These are phyloP conservation scores for Etia nguti DNA, from an alignment of 2,113 vertebrate genomes.

Conservation along the genomic window DNA sequence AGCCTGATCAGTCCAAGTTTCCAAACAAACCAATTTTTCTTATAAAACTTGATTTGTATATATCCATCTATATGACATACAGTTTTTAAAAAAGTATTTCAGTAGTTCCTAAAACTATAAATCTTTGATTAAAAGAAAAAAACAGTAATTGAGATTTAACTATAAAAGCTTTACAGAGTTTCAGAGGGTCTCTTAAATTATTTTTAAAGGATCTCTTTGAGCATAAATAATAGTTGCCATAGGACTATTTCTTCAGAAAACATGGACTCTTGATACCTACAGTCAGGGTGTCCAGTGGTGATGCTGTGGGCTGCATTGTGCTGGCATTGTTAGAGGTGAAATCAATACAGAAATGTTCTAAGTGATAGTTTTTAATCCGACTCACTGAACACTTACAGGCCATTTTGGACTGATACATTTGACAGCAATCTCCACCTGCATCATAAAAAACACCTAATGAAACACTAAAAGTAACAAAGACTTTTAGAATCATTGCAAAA, in stretches of 20 bases:
- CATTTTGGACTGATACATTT: not conserved
- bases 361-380: not conserved
- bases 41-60: not conserved
- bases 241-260: not conserved
- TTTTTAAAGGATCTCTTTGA: rapidly evolving
- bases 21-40: not conserved
- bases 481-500: not conserved
- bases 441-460: not conserved
- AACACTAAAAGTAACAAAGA: not conserved
- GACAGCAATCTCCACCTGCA: not conserved
- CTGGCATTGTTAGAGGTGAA: not conserved
- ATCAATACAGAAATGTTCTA: not conserved
- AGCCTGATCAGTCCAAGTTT: not conserved
- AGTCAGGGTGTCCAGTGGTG: not conserved
- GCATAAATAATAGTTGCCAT: not conserved
- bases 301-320: not conserved
- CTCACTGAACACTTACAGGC: not conserved
- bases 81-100: rapidly evolving
- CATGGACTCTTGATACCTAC: not conserved
- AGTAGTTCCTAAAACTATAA: not conserved
- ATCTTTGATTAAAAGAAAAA: not conserved
- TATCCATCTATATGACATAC: not conserved
- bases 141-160: not conserved
- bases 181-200: not conserved
- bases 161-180: not conserved